Evolutionary conservation across 2,113 vertebrate genomes (phyloP), one percentile per base, ranked within the genome.

Genomic region (Anoplopoma fimbria): DNA sequence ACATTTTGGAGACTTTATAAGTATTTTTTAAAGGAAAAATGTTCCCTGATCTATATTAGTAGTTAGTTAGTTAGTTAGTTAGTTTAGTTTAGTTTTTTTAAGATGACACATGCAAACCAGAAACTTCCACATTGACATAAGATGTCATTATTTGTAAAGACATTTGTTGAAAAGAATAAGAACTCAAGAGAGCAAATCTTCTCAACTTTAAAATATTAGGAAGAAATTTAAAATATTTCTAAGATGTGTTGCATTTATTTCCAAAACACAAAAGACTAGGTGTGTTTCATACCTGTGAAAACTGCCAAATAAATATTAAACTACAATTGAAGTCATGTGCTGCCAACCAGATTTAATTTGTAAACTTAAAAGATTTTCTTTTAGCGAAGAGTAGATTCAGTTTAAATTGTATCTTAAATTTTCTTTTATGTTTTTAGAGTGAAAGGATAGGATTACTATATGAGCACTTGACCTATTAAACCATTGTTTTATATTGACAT

Each of bases 81-180:
- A 33, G n/a, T 23, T 25, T 27, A n/a, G 3, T 21, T 23, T 73
- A 33, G n/a, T 23, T 25, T 27, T 75, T 40, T 31, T 23, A 23
- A 76, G 21, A 51, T 34, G 19, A 64, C 8, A 15, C 21, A 1
- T 51, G 12, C 55, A 77, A 57, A 74, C n/a, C 6, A 65, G 31
- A 61, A 65, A 69, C 15, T 60, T 64, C 45, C 57, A 31, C 29
- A 67, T 8, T 63, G 38, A 64, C 21, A 68, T 5, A 49, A 34
- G 34, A 58, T 34, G 51, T 63, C 67, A 69, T 51, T 15, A 58
- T 69, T 55, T 75, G 21, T 77, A 40, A 63, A 25, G 63, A 38
- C 9, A 23, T 27, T 53, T 36, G 53, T 81, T 45, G 12, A 31
- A 47, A 62, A 55, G 17, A 76, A 19, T 62, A 47, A 65, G 34